phyloP scores from a whole-genome alignment of 2,888 invertebrate species.

The Microctonus aethiopoides region DNA sequence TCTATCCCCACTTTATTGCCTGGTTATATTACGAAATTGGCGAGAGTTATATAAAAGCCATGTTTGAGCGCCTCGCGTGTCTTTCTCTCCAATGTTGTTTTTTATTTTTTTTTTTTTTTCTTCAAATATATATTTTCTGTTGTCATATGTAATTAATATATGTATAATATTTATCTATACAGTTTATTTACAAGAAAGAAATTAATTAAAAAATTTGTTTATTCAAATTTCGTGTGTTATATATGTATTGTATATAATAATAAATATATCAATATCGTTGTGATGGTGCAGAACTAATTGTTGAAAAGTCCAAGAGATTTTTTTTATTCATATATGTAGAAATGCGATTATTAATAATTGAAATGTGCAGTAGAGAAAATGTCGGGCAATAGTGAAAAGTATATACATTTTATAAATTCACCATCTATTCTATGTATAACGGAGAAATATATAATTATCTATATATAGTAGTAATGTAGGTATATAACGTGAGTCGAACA shows the following conservation, averaged over 20 bases:
- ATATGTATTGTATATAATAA: too few species aligned
- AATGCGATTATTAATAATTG: neutral
- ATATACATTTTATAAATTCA: neutral
- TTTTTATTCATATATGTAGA: too few species aligned
- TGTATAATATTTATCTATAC: too few species aligned
- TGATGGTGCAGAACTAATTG: neutral
- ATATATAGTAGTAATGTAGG: slow-evolving; percentile 16
- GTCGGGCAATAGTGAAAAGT: slow-evolving; percentile 25
- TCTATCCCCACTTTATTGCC: slow-evolving; percentile 35
- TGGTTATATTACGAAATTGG: slow-evolving; percentile 45
- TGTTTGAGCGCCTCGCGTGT: slow-evolving; percentile 21
- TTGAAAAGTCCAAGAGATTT: neutral
- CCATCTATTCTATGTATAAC: too few species aligned
- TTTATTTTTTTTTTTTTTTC: slow-evolving; percentile 2
- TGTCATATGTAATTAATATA: too few species aligned
- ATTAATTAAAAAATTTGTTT: neutral
- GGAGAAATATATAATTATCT: slow-evolving; percentile 8
- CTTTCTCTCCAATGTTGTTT: slow-evolving; percentile 1
- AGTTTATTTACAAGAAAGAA: too few species aligned
- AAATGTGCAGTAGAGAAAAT: neutral
- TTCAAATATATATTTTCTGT: too few species aligned
- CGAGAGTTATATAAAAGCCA: slow-evolving; percentile 37
- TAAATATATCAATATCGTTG: neutral
- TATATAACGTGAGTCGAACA: slow-evolving; percentile 40
- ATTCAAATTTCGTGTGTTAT: neutral